Evolutionary conservation across 2,797 vertebrate genomes (phyloP).

Genomic region (Tapera naevia): DNA sequence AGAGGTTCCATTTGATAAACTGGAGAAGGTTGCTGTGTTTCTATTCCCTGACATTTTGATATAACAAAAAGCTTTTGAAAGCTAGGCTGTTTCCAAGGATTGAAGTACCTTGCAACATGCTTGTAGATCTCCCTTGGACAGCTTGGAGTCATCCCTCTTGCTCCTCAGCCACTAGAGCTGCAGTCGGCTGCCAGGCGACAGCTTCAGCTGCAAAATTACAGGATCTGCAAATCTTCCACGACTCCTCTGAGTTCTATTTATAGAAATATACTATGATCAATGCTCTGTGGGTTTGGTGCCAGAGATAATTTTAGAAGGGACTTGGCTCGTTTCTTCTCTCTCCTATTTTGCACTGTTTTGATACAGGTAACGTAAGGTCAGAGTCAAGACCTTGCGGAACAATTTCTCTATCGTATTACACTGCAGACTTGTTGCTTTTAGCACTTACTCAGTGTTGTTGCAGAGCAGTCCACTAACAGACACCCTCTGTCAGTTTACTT

Average conservation of each 20-base stretch:
- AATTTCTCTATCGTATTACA: slow-evolving; percentile 38
- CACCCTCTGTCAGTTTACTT: slow-evolving; percentile 16
- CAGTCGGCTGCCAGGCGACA: not conserved
- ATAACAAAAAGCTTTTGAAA: slow-evolving; percentile 41
- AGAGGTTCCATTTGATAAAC: slow-evolving; percentile 54
- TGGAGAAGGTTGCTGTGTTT: slow-evolving; percentile 9
- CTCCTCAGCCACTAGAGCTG: not conserved
- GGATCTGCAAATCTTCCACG: slow-evolving; percentile 60
- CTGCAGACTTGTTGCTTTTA: not conserved
- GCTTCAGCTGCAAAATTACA: slow-evolving; percentile 54
- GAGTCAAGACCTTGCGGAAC: slow-evolving; percentile 6
- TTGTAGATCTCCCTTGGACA: not conserved
- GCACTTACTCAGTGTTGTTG: not conserved
- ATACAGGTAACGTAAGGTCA: slow-evolving; percentile 45
- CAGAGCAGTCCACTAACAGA: slow-evolving; percentile 4
- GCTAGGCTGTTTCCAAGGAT: not conserved
- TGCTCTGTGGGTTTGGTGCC: slow-evolving; percentile 52
- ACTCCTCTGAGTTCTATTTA: slow-evolving; percentile 41
- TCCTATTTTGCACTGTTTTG: slow-evolving; percentile 62
- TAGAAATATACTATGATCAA: slow-evolving; percentile 61
- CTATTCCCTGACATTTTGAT: slow-evolving; percentile 51
- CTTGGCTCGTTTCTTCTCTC: slow-evolving; percentile 51
- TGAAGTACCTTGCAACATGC: not conserved
- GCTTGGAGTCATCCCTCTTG: not conserved
- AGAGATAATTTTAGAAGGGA: slow-evolving; percentile 68